phyloP scores from a whole-genome alignment of 1,140 invertebrate species.

The honey bee (Apis mellifera) region Amel_HAv3.1 CM009938.2:1107501-1108000 shows the following conservation, averaged over 20 bases:
- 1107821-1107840: not conserved
- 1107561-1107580: not conserved
- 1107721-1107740: too few relatives aligned
- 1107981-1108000: conserved; percentile 41
- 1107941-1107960: conserved; percentile 53
- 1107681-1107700: not conserved
- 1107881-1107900: conserved; percentile 41
- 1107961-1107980: conserved; percentile 52
- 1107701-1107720: not conserved
- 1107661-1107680: not conserved
- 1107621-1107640: not conserved
- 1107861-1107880: conserved; percentile 6
- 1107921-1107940: conserved; percentile 49
- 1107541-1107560: not conserved
- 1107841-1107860: too few relatives aligned
- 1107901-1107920: conserved; percentile 50
- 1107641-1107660: conserved; percentile 1
- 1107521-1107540: not conserved
- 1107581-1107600: not conserved
- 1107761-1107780: not conserved
- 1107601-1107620: not conserved
- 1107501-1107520: not conserved
- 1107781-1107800: conserved; percentile 25
- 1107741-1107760: conserved; percentile 8
- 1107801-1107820: conserved; percentile 23